A percentile compares a stretch with the other conserved stretches of the same genome.
Conservation (phyloP, 2,113 vertebrate genomes). For the Zeus faber region DNA sequence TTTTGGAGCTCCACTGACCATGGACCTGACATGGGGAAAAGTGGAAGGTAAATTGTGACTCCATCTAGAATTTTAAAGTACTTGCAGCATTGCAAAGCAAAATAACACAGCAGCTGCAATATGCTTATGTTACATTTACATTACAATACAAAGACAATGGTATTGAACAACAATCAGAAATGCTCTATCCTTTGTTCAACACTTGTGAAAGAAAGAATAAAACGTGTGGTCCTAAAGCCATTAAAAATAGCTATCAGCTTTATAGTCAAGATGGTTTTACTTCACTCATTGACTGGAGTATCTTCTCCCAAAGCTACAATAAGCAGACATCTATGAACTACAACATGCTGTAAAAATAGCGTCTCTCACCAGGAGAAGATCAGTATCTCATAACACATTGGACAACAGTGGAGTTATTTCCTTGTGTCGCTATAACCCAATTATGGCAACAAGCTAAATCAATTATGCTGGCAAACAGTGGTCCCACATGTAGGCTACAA, state of each 20-base stretch:
- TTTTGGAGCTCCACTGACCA: conserved; percentile 29
- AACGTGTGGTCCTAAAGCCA: too few relatives aligned
- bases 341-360: conserved; percentile 20
- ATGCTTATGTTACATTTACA: too few relatives aligned
- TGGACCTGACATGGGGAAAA: conserved; percentile 28
- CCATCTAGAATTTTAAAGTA: background rate
- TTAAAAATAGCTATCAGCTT: too few relatives aligned
- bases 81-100: too few relatives aligned
- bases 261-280: background rate
- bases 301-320: conserved; percentile 10
- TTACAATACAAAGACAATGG: background rate
- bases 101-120: too few relatives aligned
- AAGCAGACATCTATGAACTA: conserved; percentile 27
- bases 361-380: conserved; percentile 35
- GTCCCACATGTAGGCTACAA: conserved; percentile 30
- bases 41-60: conserved; percentile 29
- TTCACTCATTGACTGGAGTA: conserved; percentile 21
- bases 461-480: conserved; percentile 42
- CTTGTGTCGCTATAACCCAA: conserved; percentile 34
- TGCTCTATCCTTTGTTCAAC: too few relatives aligned
- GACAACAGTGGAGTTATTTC: conserved; percentile 35
- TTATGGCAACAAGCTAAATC: conserved; percentile 35
- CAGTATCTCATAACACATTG: conserved; percentile 43
- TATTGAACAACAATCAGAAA: too few relatives aligned
- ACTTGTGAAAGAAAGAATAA: too few relatives aligned